These are phyloP conservation scores for Camponotus pennsylvanicus DNA, from an alignment of 1,140 invertebrate species.

Conservation along the genomic window DNA sequence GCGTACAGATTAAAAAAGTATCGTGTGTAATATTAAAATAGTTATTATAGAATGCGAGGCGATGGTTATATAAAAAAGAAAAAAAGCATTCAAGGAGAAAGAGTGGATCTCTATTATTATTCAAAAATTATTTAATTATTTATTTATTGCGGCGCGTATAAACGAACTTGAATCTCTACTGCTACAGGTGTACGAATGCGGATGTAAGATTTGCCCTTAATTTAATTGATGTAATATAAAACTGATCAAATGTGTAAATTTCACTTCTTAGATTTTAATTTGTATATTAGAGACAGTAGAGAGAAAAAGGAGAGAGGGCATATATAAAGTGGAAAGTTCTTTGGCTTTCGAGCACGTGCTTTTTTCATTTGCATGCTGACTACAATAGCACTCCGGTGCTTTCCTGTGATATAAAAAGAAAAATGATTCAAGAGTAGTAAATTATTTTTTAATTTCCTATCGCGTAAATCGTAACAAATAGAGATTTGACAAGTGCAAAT, in stretches of 20 bases:
- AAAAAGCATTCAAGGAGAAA: constrained; percentile 68
- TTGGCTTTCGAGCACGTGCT: constrained; percentile 72
- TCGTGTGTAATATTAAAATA: constrained; percentile 85
- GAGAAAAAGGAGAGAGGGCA: constrained; percentile 45
- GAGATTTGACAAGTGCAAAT: constrained; percentile 40
- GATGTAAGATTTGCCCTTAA: constrained; percentile 77
- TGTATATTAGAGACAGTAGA: constrained; percentile 66
- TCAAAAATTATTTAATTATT: constrained; percentile 86
- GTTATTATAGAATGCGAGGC: constrained; percentile 81
- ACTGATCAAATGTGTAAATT: constrained; percentile 71
- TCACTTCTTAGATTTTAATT: constrained; percentile 75
- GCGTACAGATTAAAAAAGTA: constrained; percentile 84
- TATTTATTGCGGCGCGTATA: constrained; percentile 84
- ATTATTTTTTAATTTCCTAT: constrained; percentile 35
- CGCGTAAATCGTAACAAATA: constrained; percentile 34
- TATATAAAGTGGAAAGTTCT: constrained; percentile 51
- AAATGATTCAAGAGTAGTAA: constrained; percentile 64
- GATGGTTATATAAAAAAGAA: constrained; percentile 76
- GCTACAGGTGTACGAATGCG: constrained; percentile 72
- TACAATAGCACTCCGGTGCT: constrained; percentile 72
- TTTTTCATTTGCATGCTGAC: constrained; percentile 63
- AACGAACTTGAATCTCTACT: constrained; percentile 82
- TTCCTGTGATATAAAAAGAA: constrained; percentile 76
- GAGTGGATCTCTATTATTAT: constrained; percentile 81
- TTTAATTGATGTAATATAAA: constrained; percentile 84